Percentiles rank a stretch among this genome's conserved stretches.
Conservation (phyloP, 1,140 invertebrate genomes). For the Periplaneta americana region DNA sequence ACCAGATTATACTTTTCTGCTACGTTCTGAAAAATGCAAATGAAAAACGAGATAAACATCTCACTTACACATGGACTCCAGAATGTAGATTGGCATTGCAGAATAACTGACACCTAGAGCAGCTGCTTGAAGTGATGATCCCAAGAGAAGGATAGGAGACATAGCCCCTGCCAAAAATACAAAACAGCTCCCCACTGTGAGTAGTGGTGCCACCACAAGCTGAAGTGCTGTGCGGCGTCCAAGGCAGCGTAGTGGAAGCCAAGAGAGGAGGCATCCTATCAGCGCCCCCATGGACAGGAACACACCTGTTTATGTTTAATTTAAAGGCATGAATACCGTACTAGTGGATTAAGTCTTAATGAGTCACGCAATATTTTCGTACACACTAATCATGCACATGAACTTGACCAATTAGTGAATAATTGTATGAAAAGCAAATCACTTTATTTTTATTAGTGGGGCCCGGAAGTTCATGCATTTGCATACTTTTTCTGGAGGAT, state of each 20-base stretch:
- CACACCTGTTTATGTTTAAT: too few species aligned
- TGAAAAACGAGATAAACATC: too few species aligned
- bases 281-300: background rate
- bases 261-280: background rate
- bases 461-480: too few species aligned
- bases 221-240: background rate
- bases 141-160: background rate
- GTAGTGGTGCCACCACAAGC: background rate
- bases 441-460: too few species aligned
- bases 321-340: background rate
- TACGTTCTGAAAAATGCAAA: too few species aligned
- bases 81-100: background rate
- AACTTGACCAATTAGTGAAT: background rate
- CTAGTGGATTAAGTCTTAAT: background rate
- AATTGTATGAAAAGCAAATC: background rate
- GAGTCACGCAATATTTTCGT: background rate
- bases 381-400: too few species aligned
- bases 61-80: background rate
- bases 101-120: background rate
- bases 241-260: background rate
- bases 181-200: background rate
- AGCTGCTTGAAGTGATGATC: background rate
- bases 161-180: background rate
- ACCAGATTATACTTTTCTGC: too few species aligned
- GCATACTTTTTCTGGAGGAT: too few species aligned